These are phyloP conservation scores for Cepphus grylle DNA, from an alignment of 2,113 vertebrate species.

Conservation along the genomic window DNA sequence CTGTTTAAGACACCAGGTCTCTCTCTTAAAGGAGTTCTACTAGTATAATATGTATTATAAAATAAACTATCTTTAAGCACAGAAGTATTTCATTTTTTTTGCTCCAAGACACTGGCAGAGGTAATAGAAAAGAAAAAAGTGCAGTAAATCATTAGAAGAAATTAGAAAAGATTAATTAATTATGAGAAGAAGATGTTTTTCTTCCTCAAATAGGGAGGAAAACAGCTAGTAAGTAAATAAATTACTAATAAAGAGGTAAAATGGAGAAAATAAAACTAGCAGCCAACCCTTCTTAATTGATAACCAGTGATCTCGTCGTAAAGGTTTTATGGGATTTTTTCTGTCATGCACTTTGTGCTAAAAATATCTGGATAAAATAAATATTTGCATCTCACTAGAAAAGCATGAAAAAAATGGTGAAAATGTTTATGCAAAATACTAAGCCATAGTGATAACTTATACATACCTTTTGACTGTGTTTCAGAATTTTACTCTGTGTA, in stretches of 20 bases:
- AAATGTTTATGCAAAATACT: neutral
- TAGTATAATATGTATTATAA: neutral
- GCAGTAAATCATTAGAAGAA: neutral
- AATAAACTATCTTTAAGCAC: neutral
- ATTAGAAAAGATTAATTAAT: neutral
- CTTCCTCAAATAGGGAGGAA: neutral
- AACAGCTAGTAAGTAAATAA: neutral
- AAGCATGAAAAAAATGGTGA: neutral
- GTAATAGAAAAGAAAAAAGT: neutral
- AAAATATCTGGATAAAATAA: neutral
- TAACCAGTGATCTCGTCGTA: neutral
- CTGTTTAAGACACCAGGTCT: neutral
- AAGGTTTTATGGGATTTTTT: neutral
- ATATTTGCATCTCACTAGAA: neutral
- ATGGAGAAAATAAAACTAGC: neutral
- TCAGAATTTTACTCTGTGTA: neutral
- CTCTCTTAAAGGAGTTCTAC: neutral
- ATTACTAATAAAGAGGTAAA: neutral
- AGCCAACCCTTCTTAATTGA: neutral
- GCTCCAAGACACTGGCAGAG: neutral
- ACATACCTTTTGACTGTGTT: conserved; percentile 64
- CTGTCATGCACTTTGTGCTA: neutral
- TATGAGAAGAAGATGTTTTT: neutral
- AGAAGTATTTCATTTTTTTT: neutral
- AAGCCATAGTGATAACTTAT: neutral